Conservation (phyloP, 2,797 vertebrate genomes). For the Aselliscus stoliczkanus region DNA sequence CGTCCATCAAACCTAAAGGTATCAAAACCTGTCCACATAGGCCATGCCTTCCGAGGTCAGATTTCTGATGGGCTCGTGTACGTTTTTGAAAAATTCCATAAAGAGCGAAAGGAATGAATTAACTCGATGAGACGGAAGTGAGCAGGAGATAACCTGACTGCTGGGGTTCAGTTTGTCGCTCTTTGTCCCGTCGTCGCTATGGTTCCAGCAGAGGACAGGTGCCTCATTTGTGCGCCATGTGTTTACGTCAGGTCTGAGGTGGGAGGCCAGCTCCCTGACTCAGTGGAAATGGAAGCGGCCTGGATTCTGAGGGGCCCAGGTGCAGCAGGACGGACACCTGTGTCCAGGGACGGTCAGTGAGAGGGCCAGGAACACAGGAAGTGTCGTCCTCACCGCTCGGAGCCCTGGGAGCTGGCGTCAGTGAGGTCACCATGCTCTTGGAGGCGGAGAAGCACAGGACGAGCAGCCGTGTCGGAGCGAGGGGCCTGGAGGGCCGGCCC, state of each 20-base stretch:
- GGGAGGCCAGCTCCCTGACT: background rate
- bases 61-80: background rate
- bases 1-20: background rate
- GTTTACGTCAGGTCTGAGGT: background rate
- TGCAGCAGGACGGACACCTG: background rate
- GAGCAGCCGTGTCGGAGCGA: rapidly evolving
- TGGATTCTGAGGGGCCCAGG: background rate
- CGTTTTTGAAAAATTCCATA: background rate
- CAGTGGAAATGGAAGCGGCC: rapidly evolving
- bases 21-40: background rate
- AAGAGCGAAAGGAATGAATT: background rate
- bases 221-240: rapidly evolving
- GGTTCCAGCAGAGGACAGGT: rapidly evolving
- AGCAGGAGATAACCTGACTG: rapidly evolving
- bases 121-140: rapidly evolving
- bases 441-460: rapidly evolving
- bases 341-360: rapidly evolving
- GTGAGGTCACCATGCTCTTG: rapidly evolving
- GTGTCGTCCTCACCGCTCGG: background rate
- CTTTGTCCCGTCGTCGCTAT: background rate
- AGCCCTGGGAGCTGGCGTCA: rapidly evolving
- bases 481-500: background rate
- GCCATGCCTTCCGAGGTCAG: background rate
- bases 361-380: rapidly evolving
- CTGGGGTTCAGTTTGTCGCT: rapidly evolving